A percentile compares a stretch with the other conserved stretches of the same genome.
Evolutionary conservation across 2,888 invertebrate species (phyloP).

Genomic region (Cryptocephalus moraei): DNA sequence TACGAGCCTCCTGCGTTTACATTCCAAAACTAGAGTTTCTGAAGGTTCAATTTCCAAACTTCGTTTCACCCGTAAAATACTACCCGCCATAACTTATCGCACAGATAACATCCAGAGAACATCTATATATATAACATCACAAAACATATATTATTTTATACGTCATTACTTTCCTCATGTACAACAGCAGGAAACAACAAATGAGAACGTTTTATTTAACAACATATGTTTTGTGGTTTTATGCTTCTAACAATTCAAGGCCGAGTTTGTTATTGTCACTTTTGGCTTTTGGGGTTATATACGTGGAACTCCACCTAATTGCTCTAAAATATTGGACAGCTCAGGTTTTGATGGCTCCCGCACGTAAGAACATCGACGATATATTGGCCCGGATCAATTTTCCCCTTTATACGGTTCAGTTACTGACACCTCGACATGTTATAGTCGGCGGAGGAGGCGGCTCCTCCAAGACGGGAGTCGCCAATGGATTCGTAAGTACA

Average conservation of each 20-base stretch:
- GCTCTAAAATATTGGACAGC: background rate
- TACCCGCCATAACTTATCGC: conserved; percentile 47
- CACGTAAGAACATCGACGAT: conserved; percentile 53
- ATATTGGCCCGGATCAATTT: conserved; percentile 83
- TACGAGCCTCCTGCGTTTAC: conserved; percentile 56
- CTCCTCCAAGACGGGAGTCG: conserved; percentile 91
- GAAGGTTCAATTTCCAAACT: conserved; percentile 60
- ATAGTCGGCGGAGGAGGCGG: conserved; percentile 97
- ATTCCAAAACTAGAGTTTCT: conserved; percentile 59
- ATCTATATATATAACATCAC: no score
- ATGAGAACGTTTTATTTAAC: no score
- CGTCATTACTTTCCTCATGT: no score
- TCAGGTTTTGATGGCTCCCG: conserved; percentile 45
- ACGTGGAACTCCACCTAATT: conserved; percentile 25
- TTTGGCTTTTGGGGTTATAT: conserved; percentile 24
- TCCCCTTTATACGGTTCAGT: conserved; percentile 84
- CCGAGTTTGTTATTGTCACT: background rate
- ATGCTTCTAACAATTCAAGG: no score
- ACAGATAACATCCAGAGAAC: no score
- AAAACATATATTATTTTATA: no score
- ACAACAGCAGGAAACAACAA: no score
- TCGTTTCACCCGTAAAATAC: conserved; percentile 64
- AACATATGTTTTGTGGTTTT: no score
- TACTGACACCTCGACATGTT: conserved; percentile 85
- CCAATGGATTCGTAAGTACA: conserved; percentile 85